A percentile compares a stretch with the other conserved stretches of the same genome.
Conservation (phyloP, 2,797 vertebrate genomes). For the Vespertilio murinus region DNA sequence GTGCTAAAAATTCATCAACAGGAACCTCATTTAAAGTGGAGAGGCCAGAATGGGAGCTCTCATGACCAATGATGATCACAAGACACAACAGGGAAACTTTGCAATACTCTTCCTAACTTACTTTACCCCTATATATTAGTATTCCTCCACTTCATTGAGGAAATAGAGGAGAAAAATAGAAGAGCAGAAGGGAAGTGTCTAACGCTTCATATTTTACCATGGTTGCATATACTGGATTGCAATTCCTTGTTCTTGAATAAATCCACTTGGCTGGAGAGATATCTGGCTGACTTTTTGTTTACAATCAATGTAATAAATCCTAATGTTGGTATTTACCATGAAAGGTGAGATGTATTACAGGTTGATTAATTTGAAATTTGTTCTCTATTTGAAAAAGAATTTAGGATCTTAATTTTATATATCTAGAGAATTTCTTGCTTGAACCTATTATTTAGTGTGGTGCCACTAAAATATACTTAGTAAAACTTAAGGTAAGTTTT, state of each 20-base stretch:
- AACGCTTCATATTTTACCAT: background rate
- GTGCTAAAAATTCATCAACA: background rate
- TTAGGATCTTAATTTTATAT: background rate
- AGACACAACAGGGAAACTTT: background rate
- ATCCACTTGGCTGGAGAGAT: background rate
- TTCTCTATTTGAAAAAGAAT: conserved; percentile 39
- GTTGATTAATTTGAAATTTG: conserved; percentile 45
- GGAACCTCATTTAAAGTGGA: background rate
- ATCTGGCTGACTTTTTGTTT: background rate
- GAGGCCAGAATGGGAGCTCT: background rate
- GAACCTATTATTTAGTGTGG: conserved; percentile 44
- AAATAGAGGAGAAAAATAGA: background rate
- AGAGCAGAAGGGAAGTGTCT: background rate
- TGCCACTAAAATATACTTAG: conserved; percentile 1
- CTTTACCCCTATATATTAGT: background rate
- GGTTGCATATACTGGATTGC: background rate
- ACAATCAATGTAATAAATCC: background rate
- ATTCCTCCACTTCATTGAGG: background rate
- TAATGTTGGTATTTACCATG: background rate
- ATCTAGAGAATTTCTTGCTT: conserved; percentile 52
- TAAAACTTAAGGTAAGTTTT: conserved; percentile 18
- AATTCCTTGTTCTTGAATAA: background rate
- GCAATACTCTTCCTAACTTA: background rate
- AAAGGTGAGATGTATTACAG: background rate
- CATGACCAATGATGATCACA: background rate